Evolutionary conservation across 2,113 vertebrate genomes (phyloP).

Genomic region (Cichladusa arquata): DNA sequence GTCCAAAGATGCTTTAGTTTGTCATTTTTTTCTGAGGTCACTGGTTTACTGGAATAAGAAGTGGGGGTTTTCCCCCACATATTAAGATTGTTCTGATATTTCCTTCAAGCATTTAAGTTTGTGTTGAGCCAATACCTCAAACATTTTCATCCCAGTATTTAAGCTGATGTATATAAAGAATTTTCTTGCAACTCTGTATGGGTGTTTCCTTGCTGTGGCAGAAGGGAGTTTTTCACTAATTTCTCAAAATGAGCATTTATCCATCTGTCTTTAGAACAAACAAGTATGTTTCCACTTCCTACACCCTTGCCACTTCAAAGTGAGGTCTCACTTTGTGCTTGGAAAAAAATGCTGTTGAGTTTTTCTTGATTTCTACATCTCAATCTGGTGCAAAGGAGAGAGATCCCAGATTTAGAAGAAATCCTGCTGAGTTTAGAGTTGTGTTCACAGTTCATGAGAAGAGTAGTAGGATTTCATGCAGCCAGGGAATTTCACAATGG

Average conservation of each 20-base stretch:
- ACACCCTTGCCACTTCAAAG: neutral
- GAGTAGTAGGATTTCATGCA: neutral
- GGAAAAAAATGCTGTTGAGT: neutral
- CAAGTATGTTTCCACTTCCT: neutral
- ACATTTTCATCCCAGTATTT: neutral
- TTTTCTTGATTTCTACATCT: neutral
- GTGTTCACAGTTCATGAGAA: neutral
- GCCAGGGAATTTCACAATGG: neutral
- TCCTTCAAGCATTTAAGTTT: neutral
- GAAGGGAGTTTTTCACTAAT: neutral
- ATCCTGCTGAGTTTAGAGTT: neutral
- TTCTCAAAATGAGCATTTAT: neutral
- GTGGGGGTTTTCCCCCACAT: accelerated
- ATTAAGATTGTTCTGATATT: neutral
- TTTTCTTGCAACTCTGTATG: neutral
- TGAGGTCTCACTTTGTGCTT: neutral
- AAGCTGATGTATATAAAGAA: neutral
- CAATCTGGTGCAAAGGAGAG: neutral
- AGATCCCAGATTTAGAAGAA: neutral
- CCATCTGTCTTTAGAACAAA: neutral
- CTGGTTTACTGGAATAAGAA: neutral
- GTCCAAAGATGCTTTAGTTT: neutral
- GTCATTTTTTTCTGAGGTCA: neutral
- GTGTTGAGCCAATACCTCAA: neutral
- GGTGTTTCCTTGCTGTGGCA: neutral